Evolutionary conservation across 2,888 invertebrate species (phyloP).

Genomic region (Drymonia ruficornis): DNA sequence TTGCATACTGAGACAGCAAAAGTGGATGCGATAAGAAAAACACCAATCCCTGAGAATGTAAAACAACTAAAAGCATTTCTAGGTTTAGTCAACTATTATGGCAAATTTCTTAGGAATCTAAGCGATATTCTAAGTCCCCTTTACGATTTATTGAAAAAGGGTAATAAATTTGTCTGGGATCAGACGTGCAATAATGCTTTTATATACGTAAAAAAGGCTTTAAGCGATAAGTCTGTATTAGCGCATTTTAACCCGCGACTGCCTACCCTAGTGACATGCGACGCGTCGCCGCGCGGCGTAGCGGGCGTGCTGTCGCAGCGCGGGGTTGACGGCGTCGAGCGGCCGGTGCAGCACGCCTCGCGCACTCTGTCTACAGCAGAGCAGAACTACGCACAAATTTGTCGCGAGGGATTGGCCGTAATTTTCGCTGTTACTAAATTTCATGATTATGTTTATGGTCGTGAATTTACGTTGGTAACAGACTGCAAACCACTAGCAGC

Average conservation of each 20-base stretch:
- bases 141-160: too few relatives aligned
- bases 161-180: background rate
- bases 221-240: background rate
- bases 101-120: too few relatives aligned
- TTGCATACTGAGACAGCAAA: too few relatives aligned
- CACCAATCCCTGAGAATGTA: too few relatives aligned
- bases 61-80: too few relatives aligned
- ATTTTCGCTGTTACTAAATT: background rate
- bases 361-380: background rate
- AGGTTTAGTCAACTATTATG: too few relatives aligned
- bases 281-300: background rate
- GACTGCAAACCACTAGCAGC: background rate
- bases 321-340: background rate
- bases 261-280: background rate
- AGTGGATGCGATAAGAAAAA: too few relatives aligned
- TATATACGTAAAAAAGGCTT: background rate
- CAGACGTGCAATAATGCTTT: background rate
- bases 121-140: too few relatives aligned
- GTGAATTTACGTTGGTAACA: background rate
- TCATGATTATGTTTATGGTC: background rate
- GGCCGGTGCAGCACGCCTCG: conserved; percentile 1
- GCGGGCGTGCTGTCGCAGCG: background rate
- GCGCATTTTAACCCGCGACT: background rate
- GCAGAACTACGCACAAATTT: background rate
- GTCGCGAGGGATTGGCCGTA: background rate